Percentiles rank a stretch among this genome's conserved stretches.
phyloP scores from a whole-genome alignment of 92 coral and sea anemone genomes.

The Parazoanthus swiftii region DNA sequence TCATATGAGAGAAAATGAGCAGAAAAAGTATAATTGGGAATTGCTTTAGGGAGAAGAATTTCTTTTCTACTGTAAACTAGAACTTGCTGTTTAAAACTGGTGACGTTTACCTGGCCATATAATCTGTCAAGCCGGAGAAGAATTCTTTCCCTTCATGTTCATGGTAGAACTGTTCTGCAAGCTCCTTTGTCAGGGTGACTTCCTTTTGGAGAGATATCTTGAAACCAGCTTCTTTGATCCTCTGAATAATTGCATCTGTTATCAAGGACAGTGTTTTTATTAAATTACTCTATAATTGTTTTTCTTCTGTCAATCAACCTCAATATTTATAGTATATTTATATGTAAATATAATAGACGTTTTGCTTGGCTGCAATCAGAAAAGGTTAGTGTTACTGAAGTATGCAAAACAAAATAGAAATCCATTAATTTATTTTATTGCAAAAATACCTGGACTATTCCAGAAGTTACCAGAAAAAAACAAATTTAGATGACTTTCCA shows the following conservation, averaged over 20 bases:
- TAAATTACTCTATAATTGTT: too few relatives aligned
- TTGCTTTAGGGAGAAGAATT: neutral
- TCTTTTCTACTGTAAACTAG: neutral
- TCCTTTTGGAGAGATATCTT: conserved; percentile 86
- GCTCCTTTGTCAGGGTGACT: conserved; percentile 83
- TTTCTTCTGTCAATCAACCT: neutral
- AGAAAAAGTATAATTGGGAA: neutral
- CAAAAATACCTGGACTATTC: too few relatives aligned
- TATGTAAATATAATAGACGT: too few relatives aligned
- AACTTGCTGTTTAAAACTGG: neutral
- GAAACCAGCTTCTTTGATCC: conserved; percentile 94
- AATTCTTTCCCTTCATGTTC: conserved; percentile 98
- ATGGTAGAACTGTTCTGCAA: conserved; percentile 92
- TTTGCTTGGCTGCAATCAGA: too few relatives aligned
- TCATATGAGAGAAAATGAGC: too few relatives aligned
- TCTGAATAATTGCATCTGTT: conserved; percentile 72
- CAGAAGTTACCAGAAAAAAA: too few relatives aligned
- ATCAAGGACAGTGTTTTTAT: neutral
- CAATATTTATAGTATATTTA: neutral
- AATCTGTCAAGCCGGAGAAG: conserved; percentile 86
- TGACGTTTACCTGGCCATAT: conserved; percentile 79
- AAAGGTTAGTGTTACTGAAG: too few relatives aligned
- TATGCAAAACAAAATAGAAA: too few relatives aligned
- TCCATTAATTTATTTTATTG: too few relatives aligned
- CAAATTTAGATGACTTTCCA: too few relatives aligned